Evolutionary conservation across 2,888 invertebrate species (phyloP).

Genomic region (Crepidodera aurea): DNA sequence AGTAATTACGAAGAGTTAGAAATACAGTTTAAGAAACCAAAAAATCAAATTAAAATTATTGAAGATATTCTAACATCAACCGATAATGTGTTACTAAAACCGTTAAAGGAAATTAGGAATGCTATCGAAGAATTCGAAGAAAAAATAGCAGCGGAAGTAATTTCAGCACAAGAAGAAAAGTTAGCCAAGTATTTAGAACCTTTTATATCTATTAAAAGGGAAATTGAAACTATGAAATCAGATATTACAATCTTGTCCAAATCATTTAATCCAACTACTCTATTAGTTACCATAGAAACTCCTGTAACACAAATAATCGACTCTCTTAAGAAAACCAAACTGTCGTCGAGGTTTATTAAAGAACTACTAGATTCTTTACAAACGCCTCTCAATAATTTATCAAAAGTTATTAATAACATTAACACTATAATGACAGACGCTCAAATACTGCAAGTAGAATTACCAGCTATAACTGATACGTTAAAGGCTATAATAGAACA

Average conservation of each 20-base stretch:
- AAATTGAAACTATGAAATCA: conserved; percentile 31
- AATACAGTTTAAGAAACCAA: conserved; percentile 31
- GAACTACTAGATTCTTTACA: conserved; percentile 29
- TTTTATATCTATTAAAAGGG: conserved; percentile 23
- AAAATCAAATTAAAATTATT: conserved; percentile 33
- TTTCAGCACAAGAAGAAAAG: conserved; percentile 24
- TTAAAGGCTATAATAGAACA: conserved; percentile 33
- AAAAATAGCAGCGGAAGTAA: conserved; percentile 21
- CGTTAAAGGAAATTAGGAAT: conserved; percentile 37
- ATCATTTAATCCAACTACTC: conserved; percentile 25
- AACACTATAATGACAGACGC: conserved; percentile 40
- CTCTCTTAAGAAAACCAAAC: conserved; percentile 19
- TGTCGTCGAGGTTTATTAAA: neutral
- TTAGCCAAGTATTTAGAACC: conserved; percentile 32
- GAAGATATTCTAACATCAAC: conserved; percentile 35
- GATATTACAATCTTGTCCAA: conserved; percentile 27
- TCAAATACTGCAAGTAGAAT: conserved; percentile 42
- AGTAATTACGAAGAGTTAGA: conserved; percentile 23
- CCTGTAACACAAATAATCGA: conserved; percentile 29
- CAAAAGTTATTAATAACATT: conserved; percentile 33
- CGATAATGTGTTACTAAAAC: conserved; percentile 33
- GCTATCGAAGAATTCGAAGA: conserved; percentile 33
- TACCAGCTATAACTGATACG: conserved; percentile 35
- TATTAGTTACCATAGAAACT: conserved; percentile 23
- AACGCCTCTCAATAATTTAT: conserved; percentile 35